Conservation (phyloP, 2,113 vertebrate genomes). For the Lophochroa leadbeateri region DNA sequence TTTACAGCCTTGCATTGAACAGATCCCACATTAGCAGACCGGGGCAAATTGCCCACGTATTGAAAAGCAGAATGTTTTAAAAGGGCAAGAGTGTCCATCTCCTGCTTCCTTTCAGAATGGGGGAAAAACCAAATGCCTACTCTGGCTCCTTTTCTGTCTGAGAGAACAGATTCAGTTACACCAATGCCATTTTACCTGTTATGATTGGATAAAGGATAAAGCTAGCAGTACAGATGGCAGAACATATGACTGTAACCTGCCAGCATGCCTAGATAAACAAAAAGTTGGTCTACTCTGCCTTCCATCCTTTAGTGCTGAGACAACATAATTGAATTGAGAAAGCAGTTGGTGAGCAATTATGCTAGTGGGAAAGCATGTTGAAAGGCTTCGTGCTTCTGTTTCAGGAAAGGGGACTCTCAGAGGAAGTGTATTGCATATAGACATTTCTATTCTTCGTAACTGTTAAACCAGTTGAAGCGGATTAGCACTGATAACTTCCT, state of each 20-base stretch:
- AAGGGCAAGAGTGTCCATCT: conserved; percentile 66
- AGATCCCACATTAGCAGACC: conserved; percentile 63
- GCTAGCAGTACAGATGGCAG: conserved; percentile 56
- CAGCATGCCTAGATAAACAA: conserved; percentile 55
- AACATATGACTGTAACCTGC: conserved; percentile 66
- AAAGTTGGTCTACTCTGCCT: conserved; percentile 56
- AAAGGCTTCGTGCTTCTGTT: conserved; percentile 11
- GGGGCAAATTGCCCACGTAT: conserved; percentile 61
- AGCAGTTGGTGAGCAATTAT: conserved; percentile 55
- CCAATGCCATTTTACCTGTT: conserved; percentile 58
- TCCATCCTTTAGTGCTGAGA: conserved; percentile 41
- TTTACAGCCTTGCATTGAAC: conserved; percentile 70
- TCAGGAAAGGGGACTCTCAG: conserved; percentile 15
- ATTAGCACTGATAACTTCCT: conserved; percentile 35
- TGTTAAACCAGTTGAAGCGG: conserved; percentile 1
- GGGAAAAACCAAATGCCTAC: not conserved
- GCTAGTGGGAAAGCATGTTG: conserved; percentile 13
- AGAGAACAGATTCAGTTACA: conserved; percentile 17
- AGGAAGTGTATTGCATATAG: conserved; percentile 38
- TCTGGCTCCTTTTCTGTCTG: conserved; percentile 8
- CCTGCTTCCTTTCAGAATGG: conserved; percentile 26
- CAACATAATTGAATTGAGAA: conserved; percentile 62
- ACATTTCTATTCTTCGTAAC: conserved; percentile 20
- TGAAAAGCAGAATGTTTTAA: conserved; percentile 56
- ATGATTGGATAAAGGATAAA: conserved; percentile 33